Conservation (phyloP, 1,140 invertebrate genomes). For the Sitophilus oryzae region DNA sequence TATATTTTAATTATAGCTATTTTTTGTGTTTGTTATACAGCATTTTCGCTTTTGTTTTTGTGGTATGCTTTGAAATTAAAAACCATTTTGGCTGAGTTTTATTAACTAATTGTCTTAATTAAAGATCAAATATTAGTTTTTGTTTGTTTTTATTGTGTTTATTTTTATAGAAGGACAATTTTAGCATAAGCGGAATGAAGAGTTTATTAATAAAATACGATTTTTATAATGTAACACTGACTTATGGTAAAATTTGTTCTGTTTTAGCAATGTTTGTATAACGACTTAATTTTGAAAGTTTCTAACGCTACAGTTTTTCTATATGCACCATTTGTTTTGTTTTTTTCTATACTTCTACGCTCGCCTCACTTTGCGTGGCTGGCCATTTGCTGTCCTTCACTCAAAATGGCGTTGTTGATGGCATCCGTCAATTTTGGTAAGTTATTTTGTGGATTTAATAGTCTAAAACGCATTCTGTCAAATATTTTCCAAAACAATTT, state of each 20-base stretch:
- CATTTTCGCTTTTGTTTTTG: slow-evolving; percentile 24
- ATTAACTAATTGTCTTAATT: slow-evolving; percentile 18
- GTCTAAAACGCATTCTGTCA: not conserved
- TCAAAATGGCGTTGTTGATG: slow-evolving; percentile 29
- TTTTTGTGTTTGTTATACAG: too few species aligned
- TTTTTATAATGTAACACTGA: too few species aligned
- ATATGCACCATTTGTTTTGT: slow-evolving; percentile 46
- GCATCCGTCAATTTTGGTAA: slow-evolving; percentile 39
- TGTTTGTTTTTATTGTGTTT: slow-evolving; percentile 8
- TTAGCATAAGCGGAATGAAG: slow-evolving; percentile 7
- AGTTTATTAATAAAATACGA: not conserved
- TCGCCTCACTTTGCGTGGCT: slow-evolving; percentile 43
- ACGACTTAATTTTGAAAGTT: slow-evolving; percentile 17
- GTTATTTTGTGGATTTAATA: slow-evolving; percentile 29
- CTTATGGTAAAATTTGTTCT: too few species aligned
- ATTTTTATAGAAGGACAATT: not conserved
- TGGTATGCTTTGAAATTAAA: slow-evolving; percentile 23
- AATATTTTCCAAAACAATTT: slow-evolving; percentile 2
- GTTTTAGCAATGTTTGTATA: slow-evolving; percentile 8
- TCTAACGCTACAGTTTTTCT: slow-evolving; percentile 41
- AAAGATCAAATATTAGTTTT: too few species aligned
- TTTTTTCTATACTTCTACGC: slow-evolving; percentile 45
- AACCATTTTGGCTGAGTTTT: slow-evolving; percentile 27
- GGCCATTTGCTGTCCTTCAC: slow-evolving; percentile 38
- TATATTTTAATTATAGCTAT: too few species aligned